phyloP scores from a whole-genome alignment of 2,888 invertebrate genomes.

The Agapostemon virescens region DNA sequence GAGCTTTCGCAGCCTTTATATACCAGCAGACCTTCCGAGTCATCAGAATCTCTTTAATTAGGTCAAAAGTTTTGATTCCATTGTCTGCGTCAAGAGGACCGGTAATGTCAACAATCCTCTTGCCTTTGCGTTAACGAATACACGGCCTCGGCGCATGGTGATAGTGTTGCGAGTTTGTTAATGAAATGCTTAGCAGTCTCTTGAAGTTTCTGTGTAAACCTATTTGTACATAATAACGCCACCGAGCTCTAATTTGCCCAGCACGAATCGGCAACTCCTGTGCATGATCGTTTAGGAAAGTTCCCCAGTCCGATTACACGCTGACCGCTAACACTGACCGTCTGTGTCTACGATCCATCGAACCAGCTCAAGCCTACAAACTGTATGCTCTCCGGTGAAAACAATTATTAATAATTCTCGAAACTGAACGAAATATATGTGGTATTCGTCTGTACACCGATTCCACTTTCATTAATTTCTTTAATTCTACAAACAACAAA shows the following conservation, averaged over 20 bases:
- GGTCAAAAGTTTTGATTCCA: slow-evolving; percentile 38
- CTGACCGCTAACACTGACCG: not conserved
- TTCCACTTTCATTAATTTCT: no score
- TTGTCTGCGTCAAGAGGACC: not conserved
- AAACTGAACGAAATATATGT: not conserved
- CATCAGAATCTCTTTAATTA: slow-evolving; percentile 35
- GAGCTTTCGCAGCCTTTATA: slow-evolving; percentile 19
- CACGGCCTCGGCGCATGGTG: not conserved
- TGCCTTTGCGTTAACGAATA: slow-evolving; percentile 1
- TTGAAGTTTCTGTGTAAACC: not conserved
- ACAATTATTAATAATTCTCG: not conserved
- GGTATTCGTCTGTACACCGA: no score
- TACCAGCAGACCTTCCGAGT: not conserved
- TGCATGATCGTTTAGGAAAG: not conserved
- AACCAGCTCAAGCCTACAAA: not conserved
- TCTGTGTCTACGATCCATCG: not conserved
- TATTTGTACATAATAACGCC: not conserved
- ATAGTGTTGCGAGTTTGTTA: slow-evolving; percentile 9
- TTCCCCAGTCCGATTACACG: not conserved
- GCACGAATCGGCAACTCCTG: not conserved
- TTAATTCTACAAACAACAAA: no score
- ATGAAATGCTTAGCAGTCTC: slow-evolving; percentile 1
- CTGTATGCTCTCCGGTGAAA: not conserved
- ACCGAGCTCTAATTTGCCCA: not conserved
- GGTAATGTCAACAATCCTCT: slow-evolving; percentile 19